Evolutionary conservation across 1,140 invertebrate species (phyloP).

Genomic region (Drosophila azteca): DNA sequence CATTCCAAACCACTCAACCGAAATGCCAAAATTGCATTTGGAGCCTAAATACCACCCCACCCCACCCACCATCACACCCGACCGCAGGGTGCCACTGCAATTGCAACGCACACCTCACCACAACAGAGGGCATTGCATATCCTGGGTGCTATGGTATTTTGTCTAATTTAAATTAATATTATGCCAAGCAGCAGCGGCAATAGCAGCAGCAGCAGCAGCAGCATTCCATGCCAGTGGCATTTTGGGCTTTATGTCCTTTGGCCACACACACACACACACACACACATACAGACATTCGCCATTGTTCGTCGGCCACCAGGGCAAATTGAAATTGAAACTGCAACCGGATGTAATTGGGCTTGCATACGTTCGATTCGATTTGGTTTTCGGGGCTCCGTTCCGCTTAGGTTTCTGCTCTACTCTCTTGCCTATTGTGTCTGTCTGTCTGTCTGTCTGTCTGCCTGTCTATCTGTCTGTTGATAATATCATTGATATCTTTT

Average conservation of each 20-base stretch:
- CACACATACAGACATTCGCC: constrained; percentile 6
- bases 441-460: constrained; percentile 3
- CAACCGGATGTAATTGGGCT: constrained; percentile 81
- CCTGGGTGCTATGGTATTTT: constrained; percentile 27
- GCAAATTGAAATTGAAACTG: constrained; percentile 81
- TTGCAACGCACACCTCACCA: constrained; percentile 1
- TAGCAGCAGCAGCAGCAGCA: constrained; percentile 49
- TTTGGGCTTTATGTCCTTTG: constrained; percentile 42
- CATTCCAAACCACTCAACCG: neutral
- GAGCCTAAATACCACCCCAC: constrained; percentile 12
- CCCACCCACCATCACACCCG: constrained; percentile 11
- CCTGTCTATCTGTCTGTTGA: constrained; percentile 36
- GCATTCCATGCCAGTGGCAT: constrained; percentile 42
- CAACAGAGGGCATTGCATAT: constrained; percentile 1
- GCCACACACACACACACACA: constrained; percentile 6
- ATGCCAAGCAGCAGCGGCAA: constrained; percentile 67
- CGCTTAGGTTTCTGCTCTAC: constrained; percentile 7
- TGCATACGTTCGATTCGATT: constrained; percentile 54
- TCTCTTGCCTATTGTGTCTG: constrained; percentile 1
- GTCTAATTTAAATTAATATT: constrained; percentile 82
- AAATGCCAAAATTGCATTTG: constrained; percentile 43
- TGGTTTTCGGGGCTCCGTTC: neutral
- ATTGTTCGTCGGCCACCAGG: constrained; percentile 39
- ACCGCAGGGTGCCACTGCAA: neutral
- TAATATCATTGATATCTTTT: constrained; percentile 81